Percentiles rank a stretch among this genome's conserved stretches.
These are phyloP conservation scores for Lasioglossum marginatum DNA, from an alignment of 2,888 invertebrate genomes.

Conservation along the genomic window DNA sequence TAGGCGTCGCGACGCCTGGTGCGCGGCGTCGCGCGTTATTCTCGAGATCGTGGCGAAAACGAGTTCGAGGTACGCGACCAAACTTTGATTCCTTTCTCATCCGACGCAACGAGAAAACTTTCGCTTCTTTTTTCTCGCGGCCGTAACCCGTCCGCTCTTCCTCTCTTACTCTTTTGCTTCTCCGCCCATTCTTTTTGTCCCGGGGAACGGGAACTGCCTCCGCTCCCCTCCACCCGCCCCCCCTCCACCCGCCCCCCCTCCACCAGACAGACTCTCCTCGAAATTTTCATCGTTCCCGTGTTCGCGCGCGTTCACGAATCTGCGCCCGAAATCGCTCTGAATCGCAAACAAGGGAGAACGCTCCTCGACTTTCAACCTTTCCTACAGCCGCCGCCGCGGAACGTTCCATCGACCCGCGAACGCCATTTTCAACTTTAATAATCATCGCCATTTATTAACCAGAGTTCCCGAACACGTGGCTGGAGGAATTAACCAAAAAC, in stretches of 20 bases:
- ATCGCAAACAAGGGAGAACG: constrained; percentile 2
- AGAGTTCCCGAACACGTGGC: background rate
- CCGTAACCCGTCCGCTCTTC: constrained; percentile 6
- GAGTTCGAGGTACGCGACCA: constrained; percentile 31
- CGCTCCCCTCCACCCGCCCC: background rate
- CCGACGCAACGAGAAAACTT: constrained; percentile 53
- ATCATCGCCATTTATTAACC: background rate
- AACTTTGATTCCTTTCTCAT: constrained; percentile 41
- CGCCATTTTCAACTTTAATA: background rate
- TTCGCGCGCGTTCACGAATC: constrained; percentile 7
- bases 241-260: background rate
- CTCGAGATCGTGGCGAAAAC: constrained; percentile 29
- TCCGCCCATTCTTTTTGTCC: background rate
- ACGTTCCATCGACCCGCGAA: background rate
- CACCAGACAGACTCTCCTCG: background rate
- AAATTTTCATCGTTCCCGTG: constrained; percentile 8
- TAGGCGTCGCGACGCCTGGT: background rate
- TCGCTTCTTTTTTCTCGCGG: constrained; percentile 8
- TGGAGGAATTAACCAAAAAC: background rate
- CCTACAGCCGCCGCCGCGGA: background rate
- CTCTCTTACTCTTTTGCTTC: background rate
- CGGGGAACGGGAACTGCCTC: background rate
- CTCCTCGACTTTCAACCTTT: background rate
- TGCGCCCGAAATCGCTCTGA: background rate
- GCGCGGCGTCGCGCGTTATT: constrained; percentile 13